phyloP scores from a whole-genome alignment of 1,140 invertebrate species.

The Lordiphosa clarofinis region DNA sequence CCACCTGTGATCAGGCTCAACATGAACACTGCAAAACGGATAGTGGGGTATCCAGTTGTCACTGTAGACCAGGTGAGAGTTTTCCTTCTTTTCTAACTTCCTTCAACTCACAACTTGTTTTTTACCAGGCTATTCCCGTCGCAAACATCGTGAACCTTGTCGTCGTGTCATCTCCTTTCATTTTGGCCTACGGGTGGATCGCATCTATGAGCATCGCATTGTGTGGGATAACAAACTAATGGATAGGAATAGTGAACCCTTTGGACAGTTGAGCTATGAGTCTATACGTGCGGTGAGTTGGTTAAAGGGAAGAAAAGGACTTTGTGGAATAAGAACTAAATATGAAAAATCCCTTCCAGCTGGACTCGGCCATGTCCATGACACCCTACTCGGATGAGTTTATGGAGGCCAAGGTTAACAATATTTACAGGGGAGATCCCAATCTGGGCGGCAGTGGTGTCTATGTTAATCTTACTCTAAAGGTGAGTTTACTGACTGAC shows the following conservation, averaged over 20 bases:
- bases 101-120: not conserved
- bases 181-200: slow-evolving; percentile 90
- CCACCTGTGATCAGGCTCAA: slow-evolving; percentile 92
- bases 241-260: slow-evolving; percentile 89
- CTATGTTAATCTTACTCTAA: slow-evolving; percentile 91
- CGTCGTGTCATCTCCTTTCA: slow-evolving; percentile 89
- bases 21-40: slow-evolving; percentile 94
- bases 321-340: no score
- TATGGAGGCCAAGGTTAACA: slow-evolving; percentile 89
- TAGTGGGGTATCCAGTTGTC: slow-evolving; percentile 93
- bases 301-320: no score
- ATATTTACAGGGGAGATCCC: slow-evolving; percentile 87
- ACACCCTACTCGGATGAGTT: slow-evolving; percentile 93
- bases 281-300: slow-evolving; percentile 88
- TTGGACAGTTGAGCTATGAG: slow-evolving; percentile 91
- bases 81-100: not conserved
- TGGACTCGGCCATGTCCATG: slow-evolving; percentile 94
- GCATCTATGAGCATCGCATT: slow-evolving; percentile 88
- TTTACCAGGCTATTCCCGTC: slow-evolving; percentile 85
- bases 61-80: slow-evolving; percentile 87
- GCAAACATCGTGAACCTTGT: slow-evolving; percentile 89
- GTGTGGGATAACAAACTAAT: slow-evolving; percentile 87
- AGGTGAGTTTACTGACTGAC: slow-evolving; percentile 77
- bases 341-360: slow-evolving; percentile 80
- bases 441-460: slow-evolving; percentile 85